Evolutionary conservation across 2,888 invertebrate species (phyloP).

Genomic region (Gastracanthus pulcherrimus): DNA sequence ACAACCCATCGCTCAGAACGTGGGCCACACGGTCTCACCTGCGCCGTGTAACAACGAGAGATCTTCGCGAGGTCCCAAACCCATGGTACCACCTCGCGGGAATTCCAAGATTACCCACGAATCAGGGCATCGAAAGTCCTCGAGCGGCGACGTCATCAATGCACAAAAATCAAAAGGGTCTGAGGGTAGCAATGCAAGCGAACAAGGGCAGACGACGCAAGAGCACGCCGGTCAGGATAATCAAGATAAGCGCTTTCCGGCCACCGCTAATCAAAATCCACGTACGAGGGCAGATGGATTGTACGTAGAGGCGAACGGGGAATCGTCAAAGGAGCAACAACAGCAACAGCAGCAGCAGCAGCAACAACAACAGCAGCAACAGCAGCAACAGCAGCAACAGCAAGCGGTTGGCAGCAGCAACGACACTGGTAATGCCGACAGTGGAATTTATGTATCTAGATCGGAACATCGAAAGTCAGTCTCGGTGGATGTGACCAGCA

Average conservation of each 20-base stretch:
- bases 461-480: constrained; percentile 73
- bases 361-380: background rate
- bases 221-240: constrained; percentile 45
- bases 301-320: constrained; percentile 72
- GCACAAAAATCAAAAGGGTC: constrained; percentile 60
- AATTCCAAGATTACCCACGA: constrained; percentile 75
- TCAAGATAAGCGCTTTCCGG: constrained; percentile 68
- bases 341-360: background rate
- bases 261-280: constrained; percentile 70
- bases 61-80: constrained; percentile 71
- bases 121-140: constrained; percentile 68
- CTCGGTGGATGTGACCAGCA: constrained; percentile 71
- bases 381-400: background rate
- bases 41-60: constrained; percentile 66
- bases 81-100: constrained; percentile 74
- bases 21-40: constrained; percentile 66
- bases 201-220: constrained; percentile 53
- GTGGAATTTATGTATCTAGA: constrained; percentile 69
- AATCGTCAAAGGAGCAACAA: constrained; percentile 66
- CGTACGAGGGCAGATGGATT: constrained; percentile 74
- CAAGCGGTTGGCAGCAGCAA: constrained; percentile 61
- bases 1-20: constrained; percentile 74
- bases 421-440: constrained; percentile 24
- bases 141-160: constrained; percentile 66
- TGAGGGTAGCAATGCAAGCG: background rate